Evolutionary conservation across 2,888 invertebrate species (phyloP).

Genomic region (Callyntrura guangdongensis): DNA sequence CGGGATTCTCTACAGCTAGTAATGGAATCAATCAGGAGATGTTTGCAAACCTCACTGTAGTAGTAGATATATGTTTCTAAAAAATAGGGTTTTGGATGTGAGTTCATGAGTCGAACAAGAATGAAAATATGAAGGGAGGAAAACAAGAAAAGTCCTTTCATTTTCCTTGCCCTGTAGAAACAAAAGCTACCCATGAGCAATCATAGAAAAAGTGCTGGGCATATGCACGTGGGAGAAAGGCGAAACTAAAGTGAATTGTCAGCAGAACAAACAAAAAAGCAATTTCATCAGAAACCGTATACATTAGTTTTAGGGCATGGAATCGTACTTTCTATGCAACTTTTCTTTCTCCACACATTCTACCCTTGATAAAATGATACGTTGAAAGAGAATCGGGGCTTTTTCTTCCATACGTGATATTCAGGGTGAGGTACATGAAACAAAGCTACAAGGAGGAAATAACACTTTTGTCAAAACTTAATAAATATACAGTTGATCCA

Average conservation of each 20-base stretch:
- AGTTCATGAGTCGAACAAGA: background rate
- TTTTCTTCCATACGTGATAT: background rate
- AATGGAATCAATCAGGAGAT: too few species aligned
- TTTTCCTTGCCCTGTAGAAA: background rate
- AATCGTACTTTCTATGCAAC: background rate
- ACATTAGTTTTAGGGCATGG: background rate
- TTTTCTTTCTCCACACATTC: background rate
- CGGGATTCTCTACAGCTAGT: too few species aligned
- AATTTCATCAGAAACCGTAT: slow-evolving; percentile 40
- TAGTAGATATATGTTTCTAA: too few species aligned
- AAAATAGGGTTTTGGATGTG: too few species aligned
- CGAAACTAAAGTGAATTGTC: slow-evolving; percentile 32
- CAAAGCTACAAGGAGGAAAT: background rate
- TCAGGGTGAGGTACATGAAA: background rate
- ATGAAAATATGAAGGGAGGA: background rate
- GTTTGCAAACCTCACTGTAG: too few species aligned
- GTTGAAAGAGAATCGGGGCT: background rate
- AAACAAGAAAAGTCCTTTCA: background rate
- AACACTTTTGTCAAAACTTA: background rate
- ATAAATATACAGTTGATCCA: background rate
- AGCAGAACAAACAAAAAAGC: slow-evolving; percentile 50
- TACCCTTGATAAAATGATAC: background rate
- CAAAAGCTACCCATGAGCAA: background rate
- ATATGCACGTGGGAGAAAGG: background rate
- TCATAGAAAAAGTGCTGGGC: background rate